These are phyloP conservation scores for Mesocricetus auratus DNA, from an alignment of 2,113 vertebrate genomes.

Conservation along the genomic window DNA sequence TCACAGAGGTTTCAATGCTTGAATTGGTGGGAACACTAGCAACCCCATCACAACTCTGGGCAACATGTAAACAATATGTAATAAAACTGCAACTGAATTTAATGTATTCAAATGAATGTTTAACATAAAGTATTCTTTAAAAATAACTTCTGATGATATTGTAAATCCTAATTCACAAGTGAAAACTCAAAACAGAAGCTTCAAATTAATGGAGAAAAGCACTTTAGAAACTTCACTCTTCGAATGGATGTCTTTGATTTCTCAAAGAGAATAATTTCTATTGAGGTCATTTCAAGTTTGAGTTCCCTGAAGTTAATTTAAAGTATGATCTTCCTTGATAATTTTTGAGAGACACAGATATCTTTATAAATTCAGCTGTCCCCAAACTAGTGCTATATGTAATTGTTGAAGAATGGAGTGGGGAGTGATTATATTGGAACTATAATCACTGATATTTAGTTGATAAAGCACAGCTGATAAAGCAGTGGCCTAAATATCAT, in stretches of 20 bases:
- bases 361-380: conserved; percentile 50
- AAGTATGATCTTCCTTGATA: conserved; percentile 22
- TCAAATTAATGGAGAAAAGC: not conserved
- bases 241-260: not conserved
- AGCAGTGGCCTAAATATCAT: not conserved
- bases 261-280: conserved; percentile 29
- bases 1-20: not conserved
- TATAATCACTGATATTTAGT: too few species aligned
- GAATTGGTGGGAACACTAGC: not conserved
- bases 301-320: conserved; percentile 59
- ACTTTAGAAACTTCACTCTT: not conserved
- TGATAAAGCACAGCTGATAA: too few species aligned
- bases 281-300: conserved; percentile 49
- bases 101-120: conserved; percentile 1
- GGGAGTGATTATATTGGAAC: conserved; percentile 38
- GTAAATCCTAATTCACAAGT: not conserved
- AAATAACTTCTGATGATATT: not conserved
- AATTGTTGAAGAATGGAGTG: not conserved
- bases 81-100: not conserved
- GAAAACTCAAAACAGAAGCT: not conserved
- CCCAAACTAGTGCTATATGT: not conserved
- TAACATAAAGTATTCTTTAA: not conserved
- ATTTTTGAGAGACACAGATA: conserved; percentile 50
- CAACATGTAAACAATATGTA: not conserved
- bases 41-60: not conserved